Conservation (phyloP, 2,797 vertebrate species). For the Calcarius lapponicus region DNA sequence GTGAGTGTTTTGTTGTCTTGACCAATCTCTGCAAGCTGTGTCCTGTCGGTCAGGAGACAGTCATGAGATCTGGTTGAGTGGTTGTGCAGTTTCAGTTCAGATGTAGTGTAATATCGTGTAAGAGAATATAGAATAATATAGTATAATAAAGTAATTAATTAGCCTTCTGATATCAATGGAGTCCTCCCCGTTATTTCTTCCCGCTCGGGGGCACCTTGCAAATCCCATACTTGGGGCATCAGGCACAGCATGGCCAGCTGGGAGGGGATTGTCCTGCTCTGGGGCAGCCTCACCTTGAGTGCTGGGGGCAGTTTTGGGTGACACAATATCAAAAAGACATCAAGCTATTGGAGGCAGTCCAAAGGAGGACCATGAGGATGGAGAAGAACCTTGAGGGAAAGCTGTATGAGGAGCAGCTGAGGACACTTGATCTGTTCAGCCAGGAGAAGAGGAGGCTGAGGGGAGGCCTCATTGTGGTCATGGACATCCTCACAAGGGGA, state of each 20-base stretch:
- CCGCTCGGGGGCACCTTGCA: no score
- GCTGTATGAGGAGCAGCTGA: fast-evolving
- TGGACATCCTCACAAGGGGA: fast-evolving
- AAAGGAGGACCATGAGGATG: fast-evolving
- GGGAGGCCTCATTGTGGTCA: fast-evolving
- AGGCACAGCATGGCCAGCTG: fast-evolving
- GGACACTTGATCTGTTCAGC: not conserved
- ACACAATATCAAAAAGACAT: no score
- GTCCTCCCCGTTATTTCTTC: no score
- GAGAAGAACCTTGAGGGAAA: not conserved
- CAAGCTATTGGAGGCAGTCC: not conserved
- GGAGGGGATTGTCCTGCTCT: not conserved
- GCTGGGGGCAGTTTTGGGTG: not conserved
- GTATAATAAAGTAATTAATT: no score
- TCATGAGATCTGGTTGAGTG: no score
- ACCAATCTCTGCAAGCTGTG: no score
- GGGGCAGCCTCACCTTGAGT: fast-evolving
- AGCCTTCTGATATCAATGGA: no score
- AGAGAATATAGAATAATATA: no score
- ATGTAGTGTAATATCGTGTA: no score
- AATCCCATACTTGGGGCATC: not conserved
- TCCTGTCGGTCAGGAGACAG: no score
- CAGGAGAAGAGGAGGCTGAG: not conserved
- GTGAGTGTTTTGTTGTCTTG: no score
- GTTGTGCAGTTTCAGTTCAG: no score